phyloP scores from a whole-genome alignment of 2,113 vertebrate genomes.

The Pomatorhinus ruficollis region DNA sequence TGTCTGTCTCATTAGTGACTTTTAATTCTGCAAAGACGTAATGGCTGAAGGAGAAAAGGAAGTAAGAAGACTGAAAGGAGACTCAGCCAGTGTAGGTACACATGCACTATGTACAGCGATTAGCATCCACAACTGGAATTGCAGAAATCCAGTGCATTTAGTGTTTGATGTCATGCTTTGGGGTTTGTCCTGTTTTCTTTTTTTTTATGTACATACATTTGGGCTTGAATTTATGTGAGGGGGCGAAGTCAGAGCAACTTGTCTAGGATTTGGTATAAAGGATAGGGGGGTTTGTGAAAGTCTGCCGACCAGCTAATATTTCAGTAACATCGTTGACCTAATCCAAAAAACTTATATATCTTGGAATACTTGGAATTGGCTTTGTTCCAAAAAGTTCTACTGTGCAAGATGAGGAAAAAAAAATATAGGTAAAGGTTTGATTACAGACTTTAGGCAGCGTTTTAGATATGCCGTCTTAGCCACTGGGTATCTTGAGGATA shows the following conservation, averaged over 20 bases:
- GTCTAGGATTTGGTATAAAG: not conserved
- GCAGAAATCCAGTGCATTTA: not conserved
- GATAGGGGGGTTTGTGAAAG: not conserved
- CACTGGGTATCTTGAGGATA: not conserved
- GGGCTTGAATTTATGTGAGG: not conserved
- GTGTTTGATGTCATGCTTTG: not conserved
- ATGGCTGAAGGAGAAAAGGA: not conserved
- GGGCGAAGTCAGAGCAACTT: not conserved
- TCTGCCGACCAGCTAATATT: not conserved
- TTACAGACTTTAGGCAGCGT: not conserved
- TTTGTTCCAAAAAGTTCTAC: not conserved
- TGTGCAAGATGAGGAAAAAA: not conserved
- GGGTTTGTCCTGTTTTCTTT: not conserved
- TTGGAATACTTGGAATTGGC: not conserved
- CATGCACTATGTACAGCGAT: accelerated
- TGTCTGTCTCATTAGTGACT: not conserved
- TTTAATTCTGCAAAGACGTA: not conserved
- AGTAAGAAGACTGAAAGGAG: not conserved
- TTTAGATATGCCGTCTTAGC: not conserved
- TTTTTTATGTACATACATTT: not conserved
- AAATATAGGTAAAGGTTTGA: not conserved
- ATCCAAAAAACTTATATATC: not conserved
- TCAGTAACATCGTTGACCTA: not conserved
- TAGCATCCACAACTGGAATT: not conserved
- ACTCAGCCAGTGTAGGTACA: not conserved